Evolutionary conservation across 2,888 invertebrate species (phyloP).

Genomic region (Mechanitis mazaeus): DNA sequence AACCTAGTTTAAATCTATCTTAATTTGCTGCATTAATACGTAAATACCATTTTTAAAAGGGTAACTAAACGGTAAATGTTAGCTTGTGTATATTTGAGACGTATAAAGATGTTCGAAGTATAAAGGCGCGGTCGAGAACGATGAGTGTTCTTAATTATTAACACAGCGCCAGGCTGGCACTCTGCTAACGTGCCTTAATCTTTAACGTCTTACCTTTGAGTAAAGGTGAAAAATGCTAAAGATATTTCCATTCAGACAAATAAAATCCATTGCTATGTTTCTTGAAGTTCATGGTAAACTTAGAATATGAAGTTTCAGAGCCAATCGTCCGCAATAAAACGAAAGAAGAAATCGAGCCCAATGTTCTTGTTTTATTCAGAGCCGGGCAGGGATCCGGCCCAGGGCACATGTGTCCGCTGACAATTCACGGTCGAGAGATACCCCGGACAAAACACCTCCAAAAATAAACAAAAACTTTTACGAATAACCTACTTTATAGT

Average conservation of each 20-base stretch:
- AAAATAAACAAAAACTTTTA: slow-evolving; percentile 12
- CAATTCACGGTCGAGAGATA: slow-evolving; percentile 44
- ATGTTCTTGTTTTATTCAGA: slow-evolving; percentile 65
- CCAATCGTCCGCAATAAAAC: slow-evolving; percentile 65
- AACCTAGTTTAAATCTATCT: no score
- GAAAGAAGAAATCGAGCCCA: slow-evolving; percentile 52
- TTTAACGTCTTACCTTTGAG: slow-evolving; percentile 10
- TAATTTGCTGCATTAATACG: no score
- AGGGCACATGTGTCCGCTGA: slow-evolving; percentile 60
- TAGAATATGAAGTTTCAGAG: slow-evolving; percentile 34
- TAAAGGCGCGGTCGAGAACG: slow-evolving; percentile 4
- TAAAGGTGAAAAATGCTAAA: slow-evolving; percentile 26
- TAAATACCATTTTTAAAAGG: no score
- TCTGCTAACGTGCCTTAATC: slow-evolving; percentile 43
- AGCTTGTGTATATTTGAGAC: no score
- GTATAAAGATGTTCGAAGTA: background rate
- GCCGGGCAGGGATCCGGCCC: slow-evolving; percentile 29
- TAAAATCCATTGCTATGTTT: slow-evolving; percentile 16
- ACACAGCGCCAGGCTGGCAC: slow-evolving; percentile 43
- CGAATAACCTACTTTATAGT: slow-evolving; percentile 1
- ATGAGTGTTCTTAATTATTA: slow-evolving; percentile 67
- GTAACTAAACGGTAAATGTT: no score
- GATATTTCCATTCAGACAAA: slow-evolving; percentile 10
- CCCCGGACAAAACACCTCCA: background rate
- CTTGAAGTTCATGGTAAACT: slow-evolving; percentile 16